Conservation (phyloP, 2,113 vertebrate species). For the Dicrurus megarhynchus region DNA sequence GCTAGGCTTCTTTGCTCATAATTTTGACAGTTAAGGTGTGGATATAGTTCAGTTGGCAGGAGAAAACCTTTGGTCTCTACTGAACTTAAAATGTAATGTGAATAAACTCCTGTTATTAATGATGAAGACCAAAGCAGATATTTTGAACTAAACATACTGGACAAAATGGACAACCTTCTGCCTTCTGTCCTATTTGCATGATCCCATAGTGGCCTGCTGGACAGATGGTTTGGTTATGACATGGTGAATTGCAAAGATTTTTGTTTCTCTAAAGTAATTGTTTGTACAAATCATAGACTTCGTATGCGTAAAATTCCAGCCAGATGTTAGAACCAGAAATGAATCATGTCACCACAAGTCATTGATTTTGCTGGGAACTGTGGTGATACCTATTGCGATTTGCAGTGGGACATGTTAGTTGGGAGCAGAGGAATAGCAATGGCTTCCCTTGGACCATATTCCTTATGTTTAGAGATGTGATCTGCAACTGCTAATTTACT, state of each 20-base stretch:
- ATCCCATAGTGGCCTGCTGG: slow-evolving; percentile 51
- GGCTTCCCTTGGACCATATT: not conserved
- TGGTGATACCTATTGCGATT: not conserved
- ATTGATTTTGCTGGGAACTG: slow-evolving; percentile 46
- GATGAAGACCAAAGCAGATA: slow-evolving; percentile 45
- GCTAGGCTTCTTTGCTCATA: not conserved
- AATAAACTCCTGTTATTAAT: not conserved
- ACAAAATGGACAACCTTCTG: slow-evolving; percentile 4
- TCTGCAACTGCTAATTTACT: not conserved
- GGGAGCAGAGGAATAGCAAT: not conserved
- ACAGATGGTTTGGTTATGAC: slow-evolving; percentile 78
- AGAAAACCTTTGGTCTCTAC: not conserved
- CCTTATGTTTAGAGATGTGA: not conserved
- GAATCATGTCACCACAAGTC: slow-evolving; percentile 51
- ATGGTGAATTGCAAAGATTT: slow-evolving; percentile 77
- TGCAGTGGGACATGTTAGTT: not conserved
- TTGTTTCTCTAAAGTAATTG: slow-evolving; percentile 75
- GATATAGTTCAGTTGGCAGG: not conserved
- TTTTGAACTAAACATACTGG: slow-evolving; percentile 10
- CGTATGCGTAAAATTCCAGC: slow-evolving; percentile 71
- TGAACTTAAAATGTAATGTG: not conserved
- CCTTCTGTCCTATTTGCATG: not conserved
- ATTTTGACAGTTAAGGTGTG: not conserved
- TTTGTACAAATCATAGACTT: slow-evolving; percentile 75
- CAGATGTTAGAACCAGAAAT: slow-evolving; percentile 66